Evolutionary conservation across 2,888 invertebrate genomes (phyloP), one percentile per base, ranked within the genome.

Genomic region (Nasonia oneida): DNA sequence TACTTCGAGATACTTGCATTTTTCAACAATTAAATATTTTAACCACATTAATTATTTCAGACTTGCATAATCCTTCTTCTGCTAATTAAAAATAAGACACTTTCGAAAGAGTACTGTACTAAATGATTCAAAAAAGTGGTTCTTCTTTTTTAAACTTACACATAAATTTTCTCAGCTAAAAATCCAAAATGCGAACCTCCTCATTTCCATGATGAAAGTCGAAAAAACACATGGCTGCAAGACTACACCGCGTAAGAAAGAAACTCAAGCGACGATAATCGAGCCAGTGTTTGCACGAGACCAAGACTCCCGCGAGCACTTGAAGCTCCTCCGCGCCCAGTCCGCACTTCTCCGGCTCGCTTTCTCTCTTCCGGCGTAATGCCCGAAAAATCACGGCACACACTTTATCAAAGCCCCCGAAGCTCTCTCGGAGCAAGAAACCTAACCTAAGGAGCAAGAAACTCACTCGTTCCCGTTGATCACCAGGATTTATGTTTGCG

Each of bases 401-500:
- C 83, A 57, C 83, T 78, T 84, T 84, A 84, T 78, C 79, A 79
- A 79, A 84, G 78, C 78, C 71, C 37, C 73, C 74, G 29, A 47
- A 81, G 74, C 73, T 73, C 71, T 73, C 71, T 18, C 33, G 10
- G 75, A 23, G 39, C 23, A 67, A 23, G 23, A 23, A 23, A 23
- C 23, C 23, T 23, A 23, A 23, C 82, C 64, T 76, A 79, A 79
- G 75, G 67, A 75, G 53, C 61, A 80, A 84, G 78, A 80, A 84
- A 74, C 77, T 77, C 77, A 64, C 83, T 83, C 83, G 47, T 73
- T 75, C 53, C 67, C 79, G 78, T 64, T 78, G 73, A 83, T 79
- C 83, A 73, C 83, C 37, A 50, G 83, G 83, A 83, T 83, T 77
- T 83, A 83, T 73, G 71, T 83, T 64, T 76, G 75, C n/a, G 37